phyloP scores from a whole-genome alignment of 2,888 invertebrate genomes.

The Nasonovia ribisnigri region DNA sequence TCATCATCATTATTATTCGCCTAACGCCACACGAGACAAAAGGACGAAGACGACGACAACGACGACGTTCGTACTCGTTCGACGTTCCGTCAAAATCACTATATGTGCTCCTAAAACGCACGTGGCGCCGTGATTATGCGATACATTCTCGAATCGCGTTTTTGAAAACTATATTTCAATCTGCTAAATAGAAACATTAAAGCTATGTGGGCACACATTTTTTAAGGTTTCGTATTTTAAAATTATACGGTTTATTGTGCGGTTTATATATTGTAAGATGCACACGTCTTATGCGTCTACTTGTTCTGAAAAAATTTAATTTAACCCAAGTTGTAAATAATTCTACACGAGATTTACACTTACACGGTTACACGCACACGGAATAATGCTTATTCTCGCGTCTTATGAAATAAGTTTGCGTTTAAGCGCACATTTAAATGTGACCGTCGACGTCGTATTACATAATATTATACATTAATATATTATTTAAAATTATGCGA shows the following conservation, averaged over 20 bases:
- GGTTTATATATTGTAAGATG: neutral
- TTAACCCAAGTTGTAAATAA: neutral
- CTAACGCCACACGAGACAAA: neutral
- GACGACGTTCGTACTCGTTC: neutral
- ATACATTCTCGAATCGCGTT: neutral
- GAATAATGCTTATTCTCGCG: neutral
- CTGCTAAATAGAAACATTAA: neutral
- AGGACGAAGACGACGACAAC: no score
- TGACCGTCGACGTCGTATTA: neutral
- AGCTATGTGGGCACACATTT: neutral
- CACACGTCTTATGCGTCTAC: no score
- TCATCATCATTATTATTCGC: neutral
- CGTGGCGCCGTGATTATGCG: neutral
- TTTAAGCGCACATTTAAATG: neutral
- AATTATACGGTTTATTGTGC: neutral
- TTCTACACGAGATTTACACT: neutral
- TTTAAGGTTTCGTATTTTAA: neutral
- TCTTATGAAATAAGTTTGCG: neutral
- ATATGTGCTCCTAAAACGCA: neutral
- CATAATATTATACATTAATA: neutral
- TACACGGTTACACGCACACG: neutral
- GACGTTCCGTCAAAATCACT: neutral
- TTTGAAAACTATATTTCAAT: neutral
- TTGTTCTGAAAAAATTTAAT: neutral
- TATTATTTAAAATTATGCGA: neutral